phyloP scores from a whole-genome alignment of 1,140 invertebrate genomes.

The Macrosteles quadrilineatus region DNA sequence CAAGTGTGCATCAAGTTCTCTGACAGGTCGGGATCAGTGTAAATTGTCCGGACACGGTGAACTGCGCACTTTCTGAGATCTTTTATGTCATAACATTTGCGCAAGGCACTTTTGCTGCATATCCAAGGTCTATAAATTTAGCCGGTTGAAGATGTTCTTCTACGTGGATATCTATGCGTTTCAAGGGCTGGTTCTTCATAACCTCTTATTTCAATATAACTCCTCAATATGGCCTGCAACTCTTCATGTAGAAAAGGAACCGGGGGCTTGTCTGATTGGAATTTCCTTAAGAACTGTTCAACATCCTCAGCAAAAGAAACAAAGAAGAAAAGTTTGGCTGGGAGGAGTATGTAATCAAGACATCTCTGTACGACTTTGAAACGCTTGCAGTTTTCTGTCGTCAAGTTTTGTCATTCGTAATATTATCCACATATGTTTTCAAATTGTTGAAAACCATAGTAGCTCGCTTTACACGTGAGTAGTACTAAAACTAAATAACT shows the following conservation, averaged over 20 bases:
- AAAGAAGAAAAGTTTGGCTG: conserved; percentile 38
- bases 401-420: conserved; percentile 5
- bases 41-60: no score
- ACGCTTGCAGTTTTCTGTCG: conserved; percentile 31
- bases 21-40: no score
- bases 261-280: conserved; percentile 36
- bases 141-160: background rate
- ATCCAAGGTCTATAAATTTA: background rate
- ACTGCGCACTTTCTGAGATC: no score
- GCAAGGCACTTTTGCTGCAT: conserved; percentile 1
- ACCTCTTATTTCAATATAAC: conserved; percentile 9
- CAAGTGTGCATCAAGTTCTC: no score
- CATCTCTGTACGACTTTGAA: conserved; percentile 32
- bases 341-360: conserved; percentile 33
- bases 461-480: conserved; percentile 18
- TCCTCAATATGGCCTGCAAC: no score
- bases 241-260: conserved; percentile 34
- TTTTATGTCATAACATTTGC: no score
- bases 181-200: background rate
- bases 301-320: conserved; percentile 33
- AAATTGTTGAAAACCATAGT: conserved; percentile 23
- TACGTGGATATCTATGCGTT: background rate
- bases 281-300: conserved; percentile 38
- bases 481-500: conserved; percentile 35
- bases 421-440: conserved; percentile 19